Evolutionary conservation across 2,113 vertebrate species (phyloP), one percentile per base, ranked within the genome.

Genomic region (Aphyosemion australe): DNA sequence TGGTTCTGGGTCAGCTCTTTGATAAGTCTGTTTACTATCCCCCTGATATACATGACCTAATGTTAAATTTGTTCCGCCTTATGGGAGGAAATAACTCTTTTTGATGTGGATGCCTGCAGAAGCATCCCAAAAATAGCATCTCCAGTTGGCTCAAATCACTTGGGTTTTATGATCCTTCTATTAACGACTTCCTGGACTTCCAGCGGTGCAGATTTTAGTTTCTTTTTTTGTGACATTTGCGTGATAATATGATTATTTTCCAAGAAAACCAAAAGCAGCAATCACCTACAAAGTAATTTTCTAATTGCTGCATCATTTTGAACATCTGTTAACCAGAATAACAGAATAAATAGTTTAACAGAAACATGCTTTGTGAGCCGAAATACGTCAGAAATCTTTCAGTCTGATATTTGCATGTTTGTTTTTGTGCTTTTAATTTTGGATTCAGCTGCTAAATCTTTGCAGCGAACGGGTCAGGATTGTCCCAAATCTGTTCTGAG

Each of bases 111-210:
- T 46, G 62, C 16, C 48, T 8, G 45, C 65, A 54, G 53, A 51
- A 53, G 26, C 51, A 68, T 66, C 57, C 20, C 53, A 60, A 55
- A 39, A 71, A 56, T 64, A 57, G 46, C 55, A 43, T 72, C 53
- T 56, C 43, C 8, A 66, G 51, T 62, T 48, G 52, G 45, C 31
- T 18, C 59, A 51, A n/a, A 71, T 57, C 56, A 50, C 18, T 65
- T 70, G 52, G 16, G 68, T 65, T 76, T 80, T 64, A 70, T 42
- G 53, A 34, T 42, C 51, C 20, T 54, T 31, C 56, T 26, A 51
- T 68, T 59, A 34, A 26, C n/a, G n/a, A n/a, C n/a, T n/a, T 13
- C 26, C 26, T n/a, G n/a, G 18, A 48, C 60, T 8, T 69, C 41
- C 16, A 18, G 5, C 8, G 12, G 45, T 39, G 43, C 8, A 52